These are phyloP conservation scores for Cantharis nigra DNA, from an alignment of 2,888 invertebrate genomes.

Conservation along the genomic window DNA sequence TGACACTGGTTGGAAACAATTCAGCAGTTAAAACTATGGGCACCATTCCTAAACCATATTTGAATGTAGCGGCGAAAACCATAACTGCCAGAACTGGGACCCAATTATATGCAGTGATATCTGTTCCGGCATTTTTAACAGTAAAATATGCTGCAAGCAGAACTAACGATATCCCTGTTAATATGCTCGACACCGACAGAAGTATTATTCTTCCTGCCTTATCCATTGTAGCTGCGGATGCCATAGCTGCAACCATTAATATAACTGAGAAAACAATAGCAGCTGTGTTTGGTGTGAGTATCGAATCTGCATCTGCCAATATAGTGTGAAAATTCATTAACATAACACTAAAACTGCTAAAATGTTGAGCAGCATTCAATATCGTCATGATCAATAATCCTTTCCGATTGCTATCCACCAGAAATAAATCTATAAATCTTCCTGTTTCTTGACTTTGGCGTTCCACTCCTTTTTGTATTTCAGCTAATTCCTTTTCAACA, in stretches of 20 bases:
- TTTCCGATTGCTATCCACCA: constrained; percentile 49
- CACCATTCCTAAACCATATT: constrained; percentile 50
- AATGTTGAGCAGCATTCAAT: constrained; percentile 50
- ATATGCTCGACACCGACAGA: constrained; percentile 44
- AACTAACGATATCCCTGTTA: constrained; percentile 46
- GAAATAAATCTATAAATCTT: constrained; percentile 47
- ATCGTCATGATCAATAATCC: constrained; percentile 51
- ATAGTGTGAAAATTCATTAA: constrained; percentile 53
- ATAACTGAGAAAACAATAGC: constrained; percentile 49
- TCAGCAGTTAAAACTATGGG: constrained; percentile 53
- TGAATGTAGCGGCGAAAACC: constrained; percentile 49
- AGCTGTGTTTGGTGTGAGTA: constrained; percentile 43
- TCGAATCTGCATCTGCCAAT: constrained; percentile 46
- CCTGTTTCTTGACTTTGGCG: constrained; percentile 49
- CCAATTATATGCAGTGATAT: constrained; percentile 45
- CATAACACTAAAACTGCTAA: constrained; percentile 50
- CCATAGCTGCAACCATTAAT: constrained; percentile 46
- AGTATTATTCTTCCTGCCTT: constrained; percentile 48
- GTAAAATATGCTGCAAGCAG: constrained; percentile 48
- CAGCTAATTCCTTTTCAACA: constrained; percentile 46
- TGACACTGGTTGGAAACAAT: constrained; percentile 51
- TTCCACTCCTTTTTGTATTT: constrained; percentile 48
- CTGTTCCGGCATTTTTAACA: constrained; percentile 41
- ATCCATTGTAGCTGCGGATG: constrained; percentile 46
- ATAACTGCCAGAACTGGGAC: constrained; percentile 49